Evolutionary conservation across 2,888 invertebrate species (phyloP), one percentile per base, ranked within the genome.

Genomic region (Rapana venosa): DNA sequence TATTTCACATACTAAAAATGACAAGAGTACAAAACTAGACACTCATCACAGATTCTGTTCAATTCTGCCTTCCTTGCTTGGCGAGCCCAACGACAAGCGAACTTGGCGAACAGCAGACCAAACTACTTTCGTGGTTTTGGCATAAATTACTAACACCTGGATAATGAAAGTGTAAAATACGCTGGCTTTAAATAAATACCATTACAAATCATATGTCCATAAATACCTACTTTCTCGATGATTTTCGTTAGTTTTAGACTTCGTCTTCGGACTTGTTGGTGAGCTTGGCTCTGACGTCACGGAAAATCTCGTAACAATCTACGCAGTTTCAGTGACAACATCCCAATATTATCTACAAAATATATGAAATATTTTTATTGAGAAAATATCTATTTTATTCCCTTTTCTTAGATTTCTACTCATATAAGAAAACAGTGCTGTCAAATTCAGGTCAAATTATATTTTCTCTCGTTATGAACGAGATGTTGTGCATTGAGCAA

Each of bases 401-500:
- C 13, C 13, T 20, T 1, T 61, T 8, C 61, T 13, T 61, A 20
- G 61, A 61, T 61, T 74, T 74, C 26, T 8, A 47, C 47, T 47
- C 47, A 47, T 2, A 47, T 5, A 47, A 47, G 47, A 47, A 47
- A 47, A 47, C 47, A 47, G 8, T 47, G 47, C 47, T 47, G 47
- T 47, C 8, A 47, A 47, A 47, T 47, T 47, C 47, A 47, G 47
- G 47, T 47, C 47, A 47, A 47, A 47, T 47, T 47, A 47, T 47
- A 30, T 35, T 0, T 0, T 30, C 4, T 91, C 90, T 89, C 91
- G 88, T 66, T 35, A 1, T 32, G n/a, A 61, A 90, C 90, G 91
- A 90, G 90, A 90, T 32, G n/a, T 89, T 79, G 83, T 85, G 90
- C 74, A 84, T 91, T 91, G 89, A 81, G 88, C 87, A 87, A 87